Evolutionary conservation across 2,888 invertebrate species (phyloP).

Genomic region (Monopis laevigella): DNA sequence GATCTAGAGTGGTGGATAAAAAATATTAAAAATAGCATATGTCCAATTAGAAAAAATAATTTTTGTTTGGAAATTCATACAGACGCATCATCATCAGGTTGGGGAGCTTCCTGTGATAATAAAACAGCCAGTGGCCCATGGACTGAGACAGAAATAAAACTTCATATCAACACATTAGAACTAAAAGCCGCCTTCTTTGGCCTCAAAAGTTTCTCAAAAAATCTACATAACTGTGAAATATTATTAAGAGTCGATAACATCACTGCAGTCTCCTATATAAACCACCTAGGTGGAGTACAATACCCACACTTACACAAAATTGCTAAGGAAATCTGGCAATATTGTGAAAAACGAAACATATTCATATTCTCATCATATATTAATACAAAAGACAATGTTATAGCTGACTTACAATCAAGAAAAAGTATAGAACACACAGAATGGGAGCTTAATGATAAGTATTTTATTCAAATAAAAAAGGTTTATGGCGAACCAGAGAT

Average conservation of each 20-base stretch:
- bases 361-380: conserved; percentile 13
- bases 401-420: conserved; percentile 12
- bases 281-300: conserved; percentile 12
- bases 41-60: conserved; percentile 5
- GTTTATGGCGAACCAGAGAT: no score
- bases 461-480: no score
- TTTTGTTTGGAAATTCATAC: conserved; percentile 14
- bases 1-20: conserved; percentile 17
- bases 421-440: background rate
- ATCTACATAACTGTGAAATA: background rate
- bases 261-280: conserved; percentile 11
- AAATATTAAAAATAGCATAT: conserved; percentile 7
- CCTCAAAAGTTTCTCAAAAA: background rate
- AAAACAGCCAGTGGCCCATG: conserved; percentile 6
- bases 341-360: conserved; percentile 10
- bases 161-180: conserved; percentile 1
- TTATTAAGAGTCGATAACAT: conserved; percentile 1
- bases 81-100: conserved; percentile 14
- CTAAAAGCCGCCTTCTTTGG: background rate
- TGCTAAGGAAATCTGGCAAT: conserved; percentile 6
- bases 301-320: conserved; percentile 5
- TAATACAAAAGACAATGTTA: conserved; percentile 8
- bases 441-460: no score
- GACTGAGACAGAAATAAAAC: conserved; percentile 1
- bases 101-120: conserved; percentile 10